Evolutionary conservation across 2,113 vertebrate species (phyloP), one percentile per base, ranked within the genome.

Genomic region (Gobiocypris rarus): DNA sequence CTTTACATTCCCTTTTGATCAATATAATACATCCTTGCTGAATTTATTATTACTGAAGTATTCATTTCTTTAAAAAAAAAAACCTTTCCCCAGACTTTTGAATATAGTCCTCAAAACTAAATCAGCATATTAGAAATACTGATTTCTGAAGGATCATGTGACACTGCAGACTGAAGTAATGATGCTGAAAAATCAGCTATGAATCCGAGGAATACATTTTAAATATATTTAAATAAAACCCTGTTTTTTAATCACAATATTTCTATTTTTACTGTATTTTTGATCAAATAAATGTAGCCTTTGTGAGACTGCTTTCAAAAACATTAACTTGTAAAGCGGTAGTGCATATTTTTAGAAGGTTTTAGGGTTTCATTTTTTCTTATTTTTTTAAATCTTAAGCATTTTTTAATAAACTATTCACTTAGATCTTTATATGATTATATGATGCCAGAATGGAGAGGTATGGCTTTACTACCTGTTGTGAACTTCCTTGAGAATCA

Each of bases 381-480:
- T 14, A 0, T 9, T 67, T 22, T 71, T 45, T 45, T 24, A 24
- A 11, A 71, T 71, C 41, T 15, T 45, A 73, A 73, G 38, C 11
- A 0, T 73, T 73, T 71, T 73, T 73, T 73, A 45, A 73, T 71
- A 5, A 26, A 73, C 41, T 45, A 14, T 71, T 45, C 22, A 73
- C 41, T 73, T 73, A 7, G 69, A 24, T 45, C 41, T 26, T 26
- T 73, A 15, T 43, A n/a, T 69, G 65, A 69, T 38, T 69, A 22
- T 45, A 45, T 24, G 22, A 73, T 43, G n/a, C 69, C 38, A 73
- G 69, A 45, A 45, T 8, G 69, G 22, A 71, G 69, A 11, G 61
- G 54, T 78, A 78, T 63, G 75, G 78, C 65, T 86, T 45, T 61
- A 63, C 69, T 74, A 88, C 77, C 19, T 73, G 83, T 90, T 90